Base-by-base conservation (phyloP, 2,888 invertebrate species). In the Tineola bisselliella region DNA sequence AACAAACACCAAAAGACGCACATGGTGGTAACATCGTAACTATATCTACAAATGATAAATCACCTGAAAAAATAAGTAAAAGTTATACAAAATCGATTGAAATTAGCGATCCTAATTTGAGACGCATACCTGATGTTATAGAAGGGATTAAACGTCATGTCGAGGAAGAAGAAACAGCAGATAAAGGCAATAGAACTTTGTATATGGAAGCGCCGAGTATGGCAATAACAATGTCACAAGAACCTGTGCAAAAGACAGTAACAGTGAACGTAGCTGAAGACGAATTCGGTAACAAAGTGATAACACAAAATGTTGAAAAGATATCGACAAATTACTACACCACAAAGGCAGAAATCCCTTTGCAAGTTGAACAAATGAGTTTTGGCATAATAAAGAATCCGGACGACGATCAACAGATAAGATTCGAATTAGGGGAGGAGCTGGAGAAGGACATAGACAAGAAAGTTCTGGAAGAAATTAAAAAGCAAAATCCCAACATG, bases 21-120 rank as follows among this genome's bases (percentile, higher is more conserved):
- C 71, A 74, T 52, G 72, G 67, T 30, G 76, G 69, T 62, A 87
- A 86, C 65, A 71, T 88, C n/a, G 84, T 88, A 30, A 88, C 88
- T 4, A 87, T 88, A 65, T 74, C 79, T 1, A 81, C 81, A 13
- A 77, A 73, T 62, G 81, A 86, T 61, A 86, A 86, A 65, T 74
- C 74, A 61, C 76, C 79, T 4, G 63, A 73, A 43, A 77, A 77
- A 63, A 62, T 61, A 66, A 71, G 73, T 59, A 82, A 80, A 67
- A 74, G 79, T 6, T 88, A 81, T 63, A 87, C 84, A n/a, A 88
- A 88, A 66, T 86, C 86, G 17, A 88, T 88, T 63, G 87, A 87
- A 67, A 87, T 88, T 44, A 84, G 87, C 12, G 83, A 87, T 63
- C 74, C 81, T 10, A 73, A 69, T 60, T 69, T 77, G 66, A 77